These are phyloP conservation scores for Branchipolynoe longqiensis DNA, from an alignment of 2,888 invertebrate genomes.

Conservation along the genomic window DNA sequence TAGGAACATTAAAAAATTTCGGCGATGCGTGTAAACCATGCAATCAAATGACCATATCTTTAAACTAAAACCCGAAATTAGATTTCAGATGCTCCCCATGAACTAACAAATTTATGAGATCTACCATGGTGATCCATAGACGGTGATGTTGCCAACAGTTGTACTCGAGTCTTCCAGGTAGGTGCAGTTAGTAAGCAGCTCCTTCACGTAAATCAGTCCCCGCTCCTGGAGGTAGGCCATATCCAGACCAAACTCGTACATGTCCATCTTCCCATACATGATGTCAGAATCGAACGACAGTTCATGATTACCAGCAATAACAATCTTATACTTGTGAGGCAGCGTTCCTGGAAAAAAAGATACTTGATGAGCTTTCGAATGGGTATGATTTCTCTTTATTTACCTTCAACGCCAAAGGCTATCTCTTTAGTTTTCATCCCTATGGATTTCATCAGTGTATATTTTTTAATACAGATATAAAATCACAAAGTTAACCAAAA, in stretches of 20 bases:
- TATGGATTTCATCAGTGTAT: too few species aligned
- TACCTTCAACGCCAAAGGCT: too few species aligned
- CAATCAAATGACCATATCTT: too few species aligned
- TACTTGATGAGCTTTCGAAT: too few species aligned
- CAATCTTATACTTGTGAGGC: conserved; percentile 90
- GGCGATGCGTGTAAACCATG: too few species aligned
- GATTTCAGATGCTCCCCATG: background rate
- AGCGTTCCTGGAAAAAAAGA: conserved; percentile 83
- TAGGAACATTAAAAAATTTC: too few species aligned
- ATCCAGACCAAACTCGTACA: background rate
- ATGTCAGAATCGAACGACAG: conserved; percentile 87
- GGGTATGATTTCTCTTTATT: too few species aligned
- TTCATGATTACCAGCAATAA: conserved; percentile 93
- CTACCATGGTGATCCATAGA: conserved; percentile 92
- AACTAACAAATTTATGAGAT: conserved; percentile 9
- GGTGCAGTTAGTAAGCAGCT: conserved; percentile 88
- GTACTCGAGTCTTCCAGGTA: conserved; percentile 89
- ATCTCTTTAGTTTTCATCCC: too few species aligned
- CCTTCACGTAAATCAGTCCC: conserved; percentile 49
- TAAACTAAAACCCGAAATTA: too few species aligned
- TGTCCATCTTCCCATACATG: background rate
- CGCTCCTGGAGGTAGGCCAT: conserved; percentile 5
- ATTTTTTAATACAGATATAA: too few species aligned
- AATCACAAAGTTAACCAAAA: too few species aligned
- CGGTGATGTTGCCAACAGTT: conserved; percentile 88